Evolutionary conservation across 2,888 invertebrate genomes (phyloP).

Genomic region (Rhorus exstirpatorius): DNA sequence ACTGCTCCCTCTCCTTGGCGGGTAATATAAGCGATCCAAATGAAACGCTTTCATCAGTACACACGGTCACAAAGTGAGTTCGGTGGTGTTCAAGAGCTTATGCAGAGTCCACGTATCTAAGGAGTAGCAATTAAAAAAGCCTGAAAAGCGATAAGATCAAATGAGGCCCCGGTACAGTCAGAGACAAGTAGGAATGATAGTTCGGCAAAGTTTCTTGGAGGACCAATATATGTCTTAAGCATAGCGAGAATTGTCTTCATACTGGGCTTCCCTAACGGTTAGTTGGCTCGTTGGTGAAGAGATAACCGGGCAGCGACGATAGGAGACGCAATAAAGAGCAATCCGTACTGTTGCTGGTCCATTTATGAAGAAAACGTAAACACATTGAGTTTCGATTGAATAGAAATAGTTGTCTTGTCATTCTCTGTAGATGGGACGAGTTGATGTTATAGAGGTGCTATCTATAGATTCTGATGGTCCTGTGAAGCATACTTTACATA

Average conservation of each 20-base stretch:
- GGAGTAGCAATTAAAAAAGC: slow-evolving; percentile 31
- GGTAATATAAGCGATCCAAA: slow-evolving; percentile 60
- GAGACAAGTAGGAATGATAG: slow-evolving; percentile 23
- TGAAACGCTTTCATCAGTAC: slow-evolving; percentile 43
- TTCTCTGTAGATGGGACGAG: not conserved
- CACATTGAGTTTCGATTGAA: slow-evolving; percentile 2
- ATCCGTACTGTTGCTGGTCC: slow-evolving; percentile 15
- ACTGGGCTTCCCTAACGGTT: not conserved
- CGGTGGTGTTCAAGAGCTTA: slow-evolving; percentile 48
- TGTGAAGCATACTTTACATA: too few relatives aligned
- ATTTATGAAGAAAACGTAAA: slow-evolving; percentile 3
- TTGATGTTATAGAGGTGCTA: not conserved
- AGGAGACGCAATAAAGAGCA: not conserved
- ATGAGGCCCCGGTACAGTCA: slow-evolving; percentile 8
- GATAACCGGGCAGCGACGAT: not conserved
- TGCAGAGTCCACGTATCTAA: slow-evolving; percentile 7
- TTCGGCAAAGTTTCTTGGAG: slow-evolving; percentile 50
- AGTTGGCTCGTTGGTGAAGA: slow-evolving; percentile 12
- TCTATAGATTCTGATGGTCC: not conserved
- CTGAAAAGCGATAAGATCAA: slow-evolving; percentile 39
- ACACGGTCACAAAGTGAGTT: slow-evolving; percentile 58
- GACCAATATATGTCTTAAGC: slow-evolving; percentile 53
- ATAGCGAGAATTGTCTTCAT: not conserved
- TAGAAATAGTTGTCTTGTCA: not conserved
- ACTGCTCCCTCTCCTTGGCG: slow-evolving; percentile 45